phyloP scores from a whole-genome alignment of 1,140 invertebrate genomes.

The Apis florea region DNA sequence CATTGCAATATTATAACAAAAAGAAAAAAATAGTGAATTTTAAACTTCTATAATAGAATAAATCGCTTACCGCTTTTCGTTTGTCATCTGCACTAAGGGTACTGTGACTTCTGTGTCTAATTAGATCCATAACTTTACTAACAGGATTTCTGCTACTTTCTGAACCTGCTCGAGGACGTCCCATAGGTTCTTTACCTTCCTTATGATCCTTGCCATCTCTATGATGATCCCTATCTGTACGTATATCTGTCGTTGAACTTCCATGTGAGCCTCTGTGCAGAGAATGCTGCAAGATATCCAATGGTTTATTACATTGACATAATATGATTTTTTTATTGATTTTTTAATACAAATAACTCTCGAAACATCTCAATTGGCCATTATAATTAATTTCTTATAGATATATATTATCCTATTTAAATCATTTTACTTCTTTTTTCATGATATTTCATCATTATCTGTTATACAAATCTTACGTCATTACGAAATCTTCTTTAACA shows the following conservation, averaged over 20 bases:
- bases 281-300: slow-evolving; percentile 68
- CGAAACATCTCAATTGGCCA: background rate
- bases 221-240: slow-evolving; percentile 70
- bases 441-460: no score
- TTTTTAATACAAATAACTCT: background rate
- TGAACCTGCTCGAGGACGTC: slow-evolving; percentile 80
- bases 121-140: slow-evolving; percentile 94
- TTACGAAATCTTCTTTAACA: no score
- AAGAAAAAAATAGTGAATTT: background rate
- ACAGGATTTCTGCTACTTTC: slow-evolving; percentile 85
- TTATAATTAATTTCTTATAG: background rate
- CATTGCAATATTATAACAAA: background rate
- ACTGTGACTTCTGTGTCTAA: slow-evolving; percentile 89
- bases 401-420: background rate
- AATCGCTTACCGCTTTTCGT: slow-evolving; percentile 86
- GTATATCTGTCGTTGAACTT: slow-evolving; percentile 73
- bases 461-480: no score
- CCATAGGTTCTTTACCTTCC: slow-evolving; percentile 69
- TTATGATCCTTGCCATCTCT: slow-evolving; percentile 67
- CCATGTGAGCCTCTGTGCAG: slow-evolving; percentile 73
- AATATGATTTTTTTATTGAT: background rate
- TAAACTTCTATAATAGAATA: background rate
- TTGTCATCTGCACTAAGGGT: slow-evolving; percentile 86
- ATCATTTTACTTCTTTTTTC: no score
- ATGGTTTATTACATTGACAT: no score